Conservation (phyloP, 2,113 vertebrate genomes). For the Anolis carolinensis region DNA sequence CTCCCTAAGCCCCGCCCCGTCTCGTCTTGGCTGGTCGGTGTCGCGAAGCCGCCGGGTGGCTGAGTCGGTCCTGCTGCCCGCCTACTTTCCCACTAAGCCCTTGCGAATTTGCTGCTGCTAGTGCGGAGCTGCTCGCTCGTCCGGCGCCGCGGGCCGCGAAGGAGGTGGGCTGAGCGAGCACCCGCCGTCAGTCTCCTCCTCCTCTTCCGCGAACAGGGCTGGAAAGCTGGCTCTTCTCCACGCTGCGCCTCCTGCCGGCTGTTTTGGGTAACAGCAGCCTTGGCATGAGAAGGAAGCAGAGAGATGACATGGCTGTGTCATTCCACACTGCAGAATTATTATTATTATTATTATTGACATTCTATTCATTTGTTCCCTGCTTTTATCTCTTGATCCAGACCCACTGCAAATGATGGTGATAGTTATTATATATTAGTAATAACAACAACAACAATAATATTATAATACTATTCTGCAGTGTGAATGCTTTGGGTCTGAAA, state of each 20-base stretch:
- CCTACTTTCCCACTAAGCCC: slow-evolving; percentile 47
- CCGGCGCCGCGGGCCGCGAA: slow-evolving; percentile 60
- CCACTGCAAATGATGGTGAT: too few relatives aligned
- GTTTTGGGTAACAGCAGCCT: background rate
- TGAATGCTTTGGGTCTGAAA: too few relatives aligned
- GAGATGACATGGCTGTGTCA: too few relatives aligned
- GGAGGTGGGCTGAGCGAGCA: slow-evolving; percentile 76
- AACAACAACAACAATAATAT: too few relatives aligned
- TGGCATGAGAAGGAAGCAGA: background rate
- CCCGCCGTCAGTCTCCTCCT: slow-evolving; percentile 70
- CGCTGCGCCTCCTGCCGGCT: slow-evolving; percentile 74
- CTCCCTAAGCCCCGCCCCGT: background rate
- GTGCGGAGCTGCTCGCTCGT: slow-evolving; percentile 36
- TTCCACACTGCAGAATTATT: too few relatives aligned
- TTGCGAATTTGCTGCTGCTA: slow-evolving; percentile 37
- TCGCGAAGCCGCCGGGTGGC: slow-evolving; percentile 62
- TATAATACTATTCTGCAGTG: too few relatives aligned
- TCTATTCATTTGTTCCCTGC: too few relatives aligned
- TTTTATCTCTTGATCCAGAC: too few relatives aligned
- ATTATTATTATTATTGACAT: too few relatives aligned
- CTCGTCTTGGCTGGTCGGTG: slow-evolving; percentile 62
- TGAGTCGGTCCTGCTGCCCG: slow-evolving; percentile 71
- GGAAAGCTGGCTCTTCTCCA: slow-evolving; percentile 77
- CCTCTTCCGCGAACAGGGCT: slow-evolving; percentile 51
- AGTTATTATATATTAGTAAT: too few relatives aligned